Evolutionary conservation across 64 coral and sea anemone genomes (phyloP).

Genomic region (Acropora yongei): DNA sequence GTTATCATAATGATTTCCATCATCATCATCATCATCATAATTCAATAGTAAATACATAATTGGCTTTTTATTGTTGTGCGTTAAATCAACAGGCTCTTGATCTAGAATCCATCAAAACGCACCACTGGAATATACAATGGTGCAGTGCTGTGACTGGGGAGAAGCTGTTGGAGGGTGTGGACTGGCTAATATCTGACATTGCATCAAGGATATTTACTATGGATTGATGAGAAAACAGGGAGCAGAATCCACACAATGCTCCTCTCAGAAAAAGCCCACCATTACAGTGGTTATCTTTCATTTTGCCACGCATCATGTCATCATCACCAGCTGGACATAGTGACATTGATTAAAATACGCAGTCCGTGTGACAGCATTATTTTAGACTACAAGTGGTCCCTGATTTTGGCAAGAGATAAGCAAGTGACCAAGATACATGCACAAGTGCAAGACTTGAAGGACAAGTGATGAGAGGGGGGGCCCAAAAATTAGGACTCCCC

Average conservation of each 20-base stretch:
- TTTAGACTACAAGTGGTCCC: too few relatives aligned
- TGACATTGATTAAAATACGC: too few relatives aligned
- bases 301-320: too few relatives aligned
- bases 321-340: too few relatives aligned
- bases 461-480: too few relatives aligned
- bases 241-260: background rate
- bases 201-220: conserved; percentile 98
- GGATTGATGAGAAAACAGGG: conserved; percentile 37
- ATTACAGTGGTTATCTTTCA: too few relatives aligned
- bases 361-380: too few relatives aligned
- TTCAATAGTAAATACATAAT: background rate
- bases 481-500: too few relatives aligned
- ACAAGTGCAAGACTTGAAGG: too few relatives aligned
- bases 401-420: too few relatives aligned
- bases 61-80: background rate
- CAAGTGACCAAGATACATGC: too few relatives aligned
- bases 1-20: too few relatives aligned
- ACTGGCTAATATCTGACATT: conserved; percentile 96
- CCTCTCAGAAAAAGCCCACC: background rate
- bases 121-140: conserved; percentile 99
- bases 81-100: conserved; percentile 73
- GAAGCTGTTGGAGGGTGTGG: conserved; percentile 88
- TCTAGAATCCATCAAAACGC: conserved; percentile 88
- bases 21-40: background rate
- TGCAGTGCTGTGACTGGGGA: conserved; percentile 98